phyloP scores from a whole-genome alignment of 2,888 invertebrate genomes.

The Calameuta pallipes region DNA sequence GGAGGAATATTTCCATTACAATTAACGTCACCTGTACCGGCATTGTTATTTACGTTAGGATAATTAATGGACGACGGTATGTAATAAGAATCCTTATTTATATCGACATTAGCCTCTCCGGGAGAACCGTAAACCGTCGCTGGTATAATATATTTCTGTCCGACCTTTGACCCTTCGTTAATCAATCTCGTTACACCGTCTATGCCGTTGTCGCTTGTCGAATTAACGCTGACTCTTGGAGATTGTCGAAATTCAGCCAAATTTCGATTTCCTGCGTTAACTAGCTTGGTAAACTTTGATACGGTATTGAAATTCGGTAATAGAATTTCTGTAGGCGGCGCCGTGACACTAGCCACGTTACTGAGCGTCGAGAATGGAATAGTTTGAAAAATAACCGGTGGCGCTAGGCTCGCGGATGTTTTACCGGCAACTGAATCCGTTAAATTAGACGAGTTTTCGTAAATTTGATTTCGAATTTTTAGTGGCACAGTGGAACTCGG shows the following conservation, averaged over 20 bases:
- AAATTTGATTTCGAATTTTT: background rate
- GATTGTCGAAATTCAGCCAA: too few species aligned
- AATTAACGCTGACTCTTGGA: too few species aligned
- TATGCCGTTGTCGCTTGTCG: too few species aligned
- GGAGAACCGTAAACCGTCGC: slow-evolving; percentile 25
- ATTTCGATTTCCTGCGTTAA: too few species aligned
- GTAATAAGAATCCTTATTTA: background rate
- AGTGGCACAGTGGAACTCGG: slow-evolving; percentile 3
- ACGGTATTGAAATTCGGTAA: slow-evolving; percentile 13
- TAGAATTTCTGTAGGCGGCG: slow-evolving; percentile 18
- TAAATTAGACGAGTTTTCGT: too few species aligned
- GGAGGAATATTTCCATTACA: background rate
- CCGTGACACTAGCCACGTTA: slow-evolving; percentile 7
- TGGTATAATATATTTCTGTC: slow-evolving; percentile 8
- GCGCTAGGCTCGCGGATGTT: too few species aligned
- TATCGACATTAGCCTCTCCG: background rate
- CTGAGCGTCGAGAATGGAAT: slow-evolving; percentile 8
- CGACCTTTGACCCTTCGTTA: too few species aligned
- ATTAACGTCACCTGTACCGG: background rate
- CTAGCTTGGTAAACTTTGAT: too few species aligned
- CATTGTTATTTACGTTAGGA: slow-evolving; percentile 1
- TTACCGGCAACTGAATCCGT: background rate
- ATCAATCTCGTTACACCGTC: too few species aligned
- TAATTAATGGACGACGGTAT: background rate
- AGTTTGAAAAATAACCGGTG: background rate